These are phyloP conservation scores for Menura novaehollandiae DNA, from an alignment of 2,113 vertebrate genomes.

Conservation along the genomic window DNA sequence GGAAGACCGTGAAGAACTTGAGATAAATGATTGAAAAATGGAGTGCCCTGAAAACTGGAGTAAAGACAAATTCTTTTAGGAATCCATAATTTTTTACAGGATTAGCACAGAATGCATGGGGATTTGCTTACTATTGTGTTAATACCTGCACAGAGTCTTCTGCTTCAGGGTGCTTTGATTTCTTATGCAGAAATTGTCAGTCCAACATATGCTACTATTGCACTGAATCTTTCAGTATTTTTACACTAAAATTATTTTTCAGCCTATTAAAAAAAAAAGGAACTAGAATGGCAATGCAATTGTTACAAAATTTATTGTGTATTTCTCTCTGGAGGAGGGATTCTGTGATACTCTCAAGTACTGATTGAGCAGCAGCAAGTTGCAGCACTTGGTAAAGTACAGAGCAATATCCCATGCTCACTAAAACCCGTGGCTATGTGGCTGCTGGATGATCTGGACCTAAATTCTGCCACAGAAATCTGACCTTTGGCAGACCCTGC, in stretches of 20 bases:
- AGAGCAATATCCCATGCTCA: background rate
- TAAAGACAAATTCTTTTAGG: background rate
- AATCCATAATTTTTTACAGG: background rate
- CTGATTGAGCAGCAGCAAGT: background rate
- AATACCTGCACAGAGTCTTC: background rate
- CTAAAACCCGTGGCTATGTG: rapidly evolving
- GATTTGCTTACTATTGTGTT: background rate
- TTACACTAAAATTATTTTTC: background rate
- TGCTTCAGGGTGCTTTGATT: background rate
- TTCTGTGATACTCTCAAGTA: background rate
- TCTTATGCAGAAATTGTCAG: background rate
- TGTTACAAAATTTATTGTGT: background rate
- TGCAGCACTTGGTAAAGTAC: background rate
- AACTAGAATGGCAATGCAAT: background rate
- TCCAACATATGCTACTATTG: background rate
- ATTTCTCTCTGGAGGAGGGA: background rate
- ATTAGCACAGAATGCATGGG: background rate
- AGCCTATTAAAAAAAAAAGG: background rate
- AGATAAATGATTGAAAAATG: background rate
- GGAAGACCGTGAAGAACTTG: background rate
- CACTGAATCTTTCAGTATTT: background rate
- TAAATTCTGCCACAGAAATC: background rate
- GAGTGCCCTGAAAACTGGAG: background rate
- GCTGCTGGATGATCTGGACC: background rate
- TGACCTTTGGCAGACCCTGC: background rate